Evolutionary conservation across 2,797 vertebrate genomes (phyloP).

Genomic region (Karalla daura): DNA sequence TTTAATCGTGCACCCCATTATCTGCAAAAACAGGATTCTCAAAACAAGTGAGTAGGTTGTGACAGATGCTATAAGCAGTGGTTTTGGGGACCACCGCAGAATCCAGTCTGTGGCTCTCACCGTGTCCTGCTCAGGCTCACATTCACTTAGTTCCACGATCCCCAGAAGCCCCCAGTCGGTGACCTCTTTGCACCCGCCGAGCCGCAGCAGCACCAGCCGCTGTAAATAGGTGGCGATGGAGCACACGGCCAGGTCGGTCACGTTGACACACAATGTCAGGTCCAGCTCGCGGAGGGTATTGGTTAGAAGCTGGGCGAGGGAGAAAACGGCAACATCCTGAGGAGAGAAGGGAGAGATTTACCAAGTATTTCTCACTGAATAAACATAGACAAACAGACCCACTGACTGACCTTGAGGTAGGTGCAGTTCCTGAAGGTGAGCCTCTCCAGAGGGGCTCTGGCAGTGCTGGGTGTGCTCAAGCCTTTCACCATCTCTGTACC

Average conservation of each 20-base stretch:
- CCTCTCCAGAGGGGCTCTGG: conserved; percentile 70
- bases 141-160: conserved; percentile 71
- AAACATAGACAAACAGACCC: background rate
- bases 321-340: conserved; percentile 82
- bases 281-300: conserved; percentile 82
- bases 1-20: no score
- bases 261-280: conserved; percentile 84
- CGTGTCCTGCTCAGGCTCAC: conserved; percentile 54
- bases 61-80: no score
- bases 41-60: no score
- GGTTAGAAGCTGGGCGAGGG: conserved; percentile 78
- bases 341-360: background rate
- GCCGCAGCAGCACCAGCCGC: conserved; percentile 78
- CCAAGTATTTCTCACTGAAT: background rate
- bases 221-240: conserved; percentile 80
- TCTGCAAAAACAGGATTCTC: no score
- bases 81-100: no score
- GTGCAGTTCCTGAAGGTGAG: conserved; percentile 87
- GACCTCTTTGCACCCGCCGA: conserved; percentile 88
- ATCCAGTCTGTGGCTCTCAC: conserved; percentile 64
- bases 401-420: conserved; percentile 81
- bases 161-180: conserved; percentile 89
- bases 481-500: conserved; percentile 83
- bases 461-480: conserved; percentile 31
- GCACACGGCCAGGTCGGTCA: conserved; percentile 83